These are phyloP conservation scores for Pachymerium ferrugineum DNA, from an alignment of 2,888 invertebrate species.

Conservation along the genomic window DNA sequence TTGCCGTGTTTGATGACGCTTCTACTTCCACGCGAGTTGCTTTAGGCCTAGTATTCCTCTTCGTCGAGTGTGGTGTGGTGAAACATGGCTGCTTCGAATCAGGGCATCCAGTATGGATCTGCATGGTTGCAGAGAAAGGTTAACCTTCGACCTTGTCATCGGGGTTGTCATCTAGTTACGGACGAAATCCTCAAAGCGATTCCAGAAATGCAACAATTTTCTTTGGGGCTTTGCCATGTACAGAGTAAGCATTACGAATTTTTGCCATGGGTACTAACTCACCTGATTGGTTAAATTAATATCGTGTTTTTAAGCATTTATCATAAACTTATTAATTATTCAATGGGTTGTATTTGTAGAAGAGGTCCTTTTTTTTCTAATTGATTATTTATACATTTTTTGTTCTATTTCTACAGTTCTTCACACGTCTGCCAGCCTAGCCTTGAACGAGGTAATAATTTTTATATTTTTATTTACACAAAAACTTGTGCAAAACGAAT, in stretches of 20 bases:
- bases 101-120: conserved; percentile 89
- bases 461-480: neutral
- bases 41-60: conserved; percentile 24
- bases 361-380: neutral
- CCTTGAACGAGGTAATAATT: conserved; percentile 71
- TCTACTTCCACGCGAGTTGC: neutral
- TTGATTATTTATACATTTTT: conserved; percentile 35
- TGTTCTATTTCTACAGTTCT: conserved; percentile 65
- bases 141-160: conserved; percentile 89
- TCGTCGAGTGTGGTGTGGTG: neutral
- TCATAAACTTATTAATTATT: neutral
- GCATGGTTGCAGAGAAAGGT: conserved; percentile 98
- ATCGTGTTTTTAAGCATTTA: neutral
- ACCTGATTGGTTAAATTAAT: neutral
- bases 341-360: neutral
- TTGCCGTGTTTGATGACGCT: neutral
- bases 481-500: neutral
- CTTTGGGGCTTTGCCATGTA: conserved; percentile 91
- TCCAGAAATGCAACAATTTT: conserved; percentile 89
- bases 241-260: conserved; percentile 74
- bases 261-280: neutral
- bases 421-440: conserved; percentile 95
- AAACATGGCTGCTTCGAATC: conserved; percentile 50
- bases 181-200: conserved; percentile 83
- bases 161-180: conserved; percentile 94